Percentiles rank a stretch among this genome's conserved stretches.
phyloP scores from a whole-genome alignment of 1,140 invertebrate species.

The Chlorops oryzae region DNA sequence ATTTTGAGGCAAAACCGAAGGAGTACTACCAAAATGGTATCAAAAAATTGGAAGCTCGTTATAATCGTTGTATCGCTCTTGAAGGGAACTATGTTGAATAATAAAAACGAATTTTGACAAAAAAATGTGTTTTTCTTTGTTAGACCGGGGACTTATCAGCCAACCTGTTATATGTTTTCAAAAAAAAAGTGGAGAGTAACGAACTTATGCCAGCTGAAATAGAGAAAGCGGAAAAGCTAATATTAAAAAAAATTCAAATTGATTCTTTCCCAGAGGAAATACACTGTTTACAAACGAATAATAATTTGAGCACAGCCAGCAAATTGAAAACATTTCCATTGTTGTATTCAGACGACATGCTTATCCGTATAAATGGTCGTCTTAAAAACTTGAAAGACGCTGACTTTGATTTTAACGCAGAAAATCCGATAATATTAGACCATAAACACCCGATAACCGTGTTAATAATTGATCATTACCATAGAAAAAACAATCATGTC shows the following conservation, averaged over 20 bases:
- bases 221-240: conserved; percentile 7
- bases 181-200: background rate
- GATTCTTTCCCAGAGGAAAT: background rate
- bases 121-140: no score
- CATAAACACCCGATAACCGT: conserved; percentile 2
- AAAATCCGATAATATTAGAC: conserved; percentile 9
- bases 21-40: no score
- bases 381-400: conserved; percentile 8
- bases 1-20: no score
- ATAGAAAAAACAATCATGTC: conserved; percentile 13
- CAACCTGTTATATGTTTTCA: background rate
- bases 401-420: background rate
- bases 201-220: conserved; percentile 5
- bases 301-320: background rate
- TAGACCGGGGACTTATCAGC: no score
- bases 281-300: background rate
- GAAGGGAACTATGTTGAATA: no score
- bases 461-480: conserved; percentile 16
- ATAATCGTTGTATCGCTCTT: no score
- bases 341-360: background rate
- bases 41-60: no score
- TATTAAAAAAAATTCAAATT: conserved; percentile 3
- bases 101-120: no score
- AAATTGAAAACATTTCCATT: background rate
- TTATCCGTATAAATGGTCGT: background rate